phyloP scores from a whole-genome alignment of 2,888 invertebrate genomes.

The Drosophila neoperkinsi region DNA sequence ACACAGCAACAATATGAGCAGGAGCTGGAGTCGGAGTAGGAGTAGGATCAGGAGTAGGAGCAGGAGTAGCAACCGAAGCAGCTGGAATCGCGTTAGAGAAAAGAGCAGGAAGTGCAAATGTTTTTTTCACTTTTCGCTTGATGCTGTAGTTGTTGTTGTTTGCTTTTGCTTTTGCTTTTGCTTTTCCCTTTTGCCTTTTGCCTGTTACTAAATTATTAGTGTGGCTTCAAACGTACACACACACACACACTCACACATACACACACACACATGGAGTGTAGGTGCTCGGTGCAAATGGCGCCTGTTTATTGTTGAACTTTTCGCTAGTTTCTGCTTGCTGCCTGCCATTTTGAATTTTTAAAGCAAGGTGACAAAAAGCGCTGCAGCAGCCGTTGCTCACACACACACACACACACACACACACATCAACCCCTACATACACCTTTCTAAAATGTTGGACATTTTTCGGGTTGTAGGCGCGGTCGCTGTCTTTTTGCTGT shows the following conservation, averaged over 20 bases:
- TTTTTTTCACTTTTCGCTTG: constrained; percentile 69
- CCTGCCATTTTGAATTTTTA: constrained; percentile 74
- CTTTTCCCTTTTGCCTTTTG: constrained; percentile 68
- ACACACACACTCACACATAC: constrained; percentile 16
- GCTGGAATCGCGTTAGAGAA: constrained; percentile 34
- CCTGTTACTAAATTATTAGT: constrained; percentile 78
- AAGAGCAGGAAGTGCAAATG: constrained; percentile 77
- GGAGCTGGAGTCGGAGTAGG: background rate
- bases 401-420: background rate
- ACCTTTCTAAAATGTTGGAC: background rate
- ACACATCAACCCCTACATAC: background rate
- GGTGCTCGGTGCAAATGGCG: constrained; percentile 46
- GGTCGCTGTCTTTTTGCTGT: constrained; percentile 33
- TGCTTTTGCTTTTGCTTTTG: constrained; percentile 38
- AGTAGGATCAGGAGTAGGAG: background rate
- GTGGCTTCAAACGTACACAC: constrained; percentile 52
- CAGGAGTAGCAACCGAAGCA: constrained; percentile 1
- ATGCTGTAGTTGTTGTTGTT: constrained; percentile 29
- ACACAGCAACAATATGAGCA: constrained; percentile 37
- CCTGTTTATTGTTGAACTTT: constrained; percentile 57
- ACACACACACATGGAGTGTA: constrained; percentile 1
- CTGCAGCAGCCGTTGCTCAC: background rate
- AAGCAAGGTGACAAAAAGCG: constrained; percentile 54
- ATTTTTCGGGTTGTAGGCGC: constrained; percentile 34
- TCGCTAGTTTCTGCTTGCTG: constrained; percentile 63